Evolutionary conservation across 1,140 invertebrate genomes (phyloP).

Genomic region (Drosophila repletoides): DNA sequence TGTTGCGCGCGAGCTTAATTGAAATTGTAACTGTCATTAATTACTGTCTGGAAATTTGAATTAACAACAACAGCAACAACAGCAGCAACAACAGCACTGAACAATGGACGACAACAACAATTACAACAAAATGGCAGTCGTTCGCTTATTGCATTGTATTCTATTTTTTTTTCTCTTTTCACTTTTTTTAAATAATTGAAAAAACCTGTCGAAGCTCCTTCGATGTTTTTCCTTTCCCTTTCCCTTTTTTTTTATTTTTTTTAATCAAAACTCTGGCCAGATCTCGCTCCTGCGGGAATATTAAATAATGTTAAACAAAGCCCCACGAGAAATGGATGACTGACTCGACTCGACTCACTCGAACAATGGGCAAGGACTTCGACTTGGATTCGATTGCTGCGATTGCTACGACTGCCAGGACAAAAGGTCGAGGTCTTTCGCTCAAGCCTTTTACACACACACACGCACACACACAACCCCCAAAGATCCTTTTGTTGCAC

Average conservation of each 20-base stretch:
- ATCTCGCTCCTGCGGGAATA: conserved; percentile 66
- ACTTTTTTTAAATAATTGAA: conserved; percentile 67
- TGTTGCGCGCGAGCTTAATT: conserved; percentile 62
- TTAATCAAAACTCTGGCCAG: conserved; percentile 55
- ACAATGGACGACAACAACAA: conserved; percentile 37
- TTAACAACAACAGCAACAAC: conserved; percentile 64
- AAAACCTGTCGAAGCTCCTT: conserved; percentile 69
- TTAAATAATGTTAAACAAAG: conserved; percentile 73
- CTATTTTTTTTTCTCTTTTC: conserved; percentile 18
- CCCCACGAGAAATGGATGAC: conserved; percentile 45
- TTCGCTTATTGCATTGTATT: conserved; percentile 4
- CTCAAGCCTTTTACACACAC: conserved; percentile 6
- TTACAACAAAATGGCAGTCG: conserved; percentile 41
- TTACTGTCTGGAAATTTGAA: conserved; percentile 81
- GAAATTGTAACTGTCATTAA: conserved; percentile 82
- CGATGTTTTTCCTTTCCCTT: conserved; percentile 3
- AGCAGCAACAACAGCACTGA: conserved; percentile 58
- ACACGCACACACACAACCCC: not conserved
- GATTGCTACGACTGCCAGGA: conserved; percentile 34
- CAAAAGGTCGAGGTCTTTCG: conserved; percentile 74
- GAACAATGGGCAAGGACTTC: conserved; percentile 51
- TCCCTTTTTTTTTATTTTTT: conserved; percentile 35
- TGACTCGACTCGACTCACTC: conserved; percentile 5
- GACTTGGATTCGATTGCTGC: conserved; percentile 43
- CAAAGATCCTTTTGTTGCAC: conserved; percentile 61